Base-by-base conservation (phyloP, 2,113 vertebrate genomes). In the Onychostoma macrolepis region DNA sequence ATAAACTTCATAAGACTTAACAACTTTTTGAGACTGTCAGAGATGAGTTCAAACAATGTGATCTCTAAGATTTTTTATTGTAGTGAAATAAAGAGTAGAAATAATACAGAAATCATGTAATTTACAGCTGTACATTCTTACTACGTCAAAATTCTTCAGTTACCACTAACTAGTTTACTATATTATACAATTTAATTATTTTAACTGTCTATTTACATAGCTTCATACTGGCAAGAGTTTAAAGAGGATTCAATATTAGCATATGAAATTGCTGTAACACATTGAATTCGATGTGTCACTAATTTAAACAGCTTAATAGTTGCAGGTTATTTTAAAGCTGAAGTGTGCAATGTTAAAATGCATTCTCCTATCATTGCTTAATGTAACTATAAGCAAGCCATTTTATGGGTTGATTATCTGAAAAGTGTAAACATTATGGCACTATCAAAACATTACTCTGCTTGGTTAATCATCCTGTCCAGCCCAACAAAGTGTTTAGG, bases 51-150 rank as follows among this genome's bases (percentile, higher is more conserved):
- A 30, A 28, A 82, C 43, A 13, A 41, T 8, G 24, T 43, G 61
- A 87, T 38, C 75, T 74, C 67, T 72, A 87, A 89, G 80, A 93
- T 90, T 93, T 89, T 91, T 97, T 95, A 96, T 93, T 97, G 96
- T 98, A 97, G 96, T 98, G 96, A 89, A 91, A 92, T 76, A 87
- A 90, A 87, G 38, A 84, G 71, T 80, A 83, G 91, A 87, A 84
- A 80, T 89, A 79, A 91, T 84, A 79, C 21, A 89, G 58, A 89
- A 63, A 90, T 89, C 11, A 6, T 21, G 24, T 17, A 17, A 85
- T 89, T 58, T 86, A 90, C 86, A 90, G 50, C 84, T 87, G 83
- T 86, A 81, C 85, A 87, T 80, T 19, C 65, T 30, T 43, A 83
- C 56, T 63, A 83, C 17, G 12, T 50, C 17, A 72, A 36, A 86